phyloP scores from a whole-genome alignment of 2,113 vertebrate species.

The Pomatorhinus ruficollis region DNA sequence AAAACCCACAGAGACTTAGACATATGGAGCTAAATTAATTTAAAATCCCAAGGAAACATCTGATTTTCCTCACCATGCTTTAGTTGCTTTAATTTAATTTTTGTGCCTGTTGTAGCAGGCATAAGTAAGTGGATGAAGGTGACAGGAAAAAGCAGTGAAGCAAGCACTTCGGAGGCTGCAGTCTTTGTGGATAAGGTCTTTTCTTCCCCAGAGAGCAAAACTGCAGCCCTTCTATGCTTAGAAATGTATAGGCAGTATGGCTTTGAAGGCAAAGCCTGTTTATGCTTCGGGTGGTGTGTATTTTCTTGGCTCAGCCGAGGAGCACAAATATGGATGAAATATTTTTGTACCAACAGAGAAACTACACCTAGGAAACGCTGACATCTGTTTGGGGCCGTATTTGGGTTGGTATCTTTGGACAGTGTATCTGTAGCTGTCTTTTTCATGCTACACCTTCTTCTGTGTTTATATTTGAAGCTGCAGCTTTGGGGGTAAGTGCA shows the following conservation, averaged over 20 bases:
- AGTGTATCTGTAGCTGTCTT: background rate
- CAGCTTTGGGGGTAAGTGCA: background rate
- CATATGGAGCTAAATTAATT: background rate
- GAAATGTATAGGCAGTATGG: background rate
- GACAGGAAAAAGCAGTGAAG: background rate
- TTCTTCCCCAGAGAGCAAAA: background rate
- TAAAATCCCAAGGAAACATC: background rate
- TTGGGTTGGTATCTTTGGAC: background rate
- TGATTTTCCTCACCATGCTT: background rate
- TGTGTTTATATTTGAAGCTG: background rate
- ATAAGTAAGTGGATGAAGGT: background rate
- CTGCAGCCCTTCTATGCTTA: background rate
- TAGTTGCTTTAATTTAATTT: background rate
- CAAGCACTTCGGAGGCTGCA: background rate
- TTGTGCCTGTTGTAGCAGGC: background rate
- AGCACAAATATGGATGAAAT: background rate
- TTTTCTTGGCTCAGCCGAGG: background rate
- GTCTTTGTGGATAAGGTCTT: background rate
- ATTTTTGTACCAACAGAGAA: background rate
- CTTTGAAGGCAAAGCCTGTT: background rate
- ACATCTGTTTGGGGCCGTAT: background rate
- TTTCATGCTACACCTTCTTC: background rate
- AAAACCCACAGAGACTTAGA: background rate
- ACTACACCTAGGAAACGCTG: background rate
- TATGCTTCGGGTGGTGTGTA: background rate